These are phyloP conservation scores for Anser cygnoides DNA, from an alignment of 2,113 vertebrate genomes.

Conservation along the genomic window DNA sequence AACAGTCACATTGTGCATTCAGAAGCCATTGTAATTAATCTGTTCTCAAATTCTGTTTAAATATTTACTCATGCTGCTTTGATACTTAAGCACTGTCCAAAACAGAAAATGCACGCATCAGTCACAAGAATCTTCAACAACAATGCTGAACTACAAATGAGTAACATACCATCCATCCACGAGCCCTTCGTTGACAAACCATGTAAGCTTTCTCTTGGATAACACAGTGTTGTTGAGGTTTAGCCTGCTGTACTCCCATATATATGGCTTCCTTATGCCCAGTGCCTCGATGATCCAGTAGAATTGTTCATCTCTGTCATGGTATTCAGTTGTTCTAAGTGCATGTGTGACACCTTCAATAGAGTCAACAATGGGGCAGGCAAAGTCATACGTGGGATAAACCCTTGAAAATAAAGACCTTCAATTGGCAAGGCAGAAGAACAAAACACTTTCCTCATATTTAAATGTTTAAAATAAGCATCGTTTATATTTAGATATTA, in stretches of 20 bases:
- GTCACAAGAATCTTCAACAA: neutral
- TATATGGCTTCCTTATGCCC: constrained; percentile 90
- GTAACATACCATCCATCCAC: constrained; percentile 94
- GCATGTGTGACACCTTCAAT: constrained; percentile 96
- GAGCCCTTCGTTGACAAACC: constrained; percentile 97
- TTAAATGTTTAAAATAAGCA: neutral
- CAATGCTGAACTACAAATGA: neutral
- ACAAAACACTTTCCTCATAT: neutral
- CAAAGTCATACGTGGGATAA: constrained; percentile 97
- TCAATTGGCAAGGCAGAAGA: neutral
- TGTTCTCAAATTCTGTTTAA: neutral
- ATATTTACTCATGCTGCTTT: neutral
- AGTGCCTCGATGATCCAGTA: constrained; percentile 95
- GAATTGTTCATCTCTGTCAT: constrained; percentile 96
- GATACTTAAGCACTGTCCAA: neutral
- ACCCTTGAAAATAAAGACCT: constrained; percentile 70
- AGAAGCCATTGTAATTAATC: neutral
- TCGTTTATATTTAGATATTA: neutral
- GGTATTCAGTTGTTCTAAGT: constrained; percentile 96
- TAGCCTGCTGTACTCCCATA: constrained; percentile 96
- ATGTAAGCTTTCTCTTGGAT: constrained; percentile 96
- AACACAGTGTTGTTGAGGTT: constrained; percentile 98
- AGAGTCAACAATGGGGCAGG: constrained; percentile 98
- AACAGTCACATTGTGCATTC: neutral
- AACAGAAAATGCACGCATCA: neutral